Conservation (phyloP, 2,797 vertebrate genomes). For the Limosa lapponica region DNA sequence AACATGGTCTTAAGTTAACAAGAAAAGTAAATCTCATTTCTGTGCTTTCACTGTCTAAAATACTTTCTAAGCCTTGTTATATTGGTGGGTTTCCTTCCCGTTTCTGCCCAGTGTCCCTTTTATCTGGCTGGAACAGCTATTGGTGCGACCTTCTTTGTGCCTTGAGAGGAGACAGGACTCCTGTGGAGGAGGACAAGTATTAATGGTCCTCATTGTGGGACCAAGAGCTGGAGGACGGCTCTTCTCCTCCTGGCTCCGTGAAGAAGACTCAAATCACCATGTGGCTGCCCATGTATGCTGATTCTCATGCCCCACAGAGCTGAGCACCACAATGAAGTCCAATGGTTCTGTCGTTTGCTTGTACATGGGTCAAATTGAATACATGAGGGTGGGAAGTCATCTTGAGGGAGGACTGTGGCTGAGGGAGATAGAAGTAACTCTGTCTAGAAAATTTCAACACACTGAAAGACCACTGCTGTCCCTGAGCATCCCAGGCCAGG, state of each 20-base stretch:
- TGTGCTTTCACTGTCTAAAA: background rate
- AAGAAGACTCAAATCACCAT: background rate
- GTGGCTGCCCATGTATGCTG: rapidly evolving
- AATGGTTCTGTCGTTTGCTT: background rate
- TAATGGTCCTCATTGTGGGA: background rate
- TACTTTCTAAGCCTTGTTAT: background rate
- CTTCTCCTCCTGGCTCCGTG: background rate
- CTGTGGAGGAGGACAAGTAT: background rate
- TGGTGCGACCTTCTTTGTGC: background rate
- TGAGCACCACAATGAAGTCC: background rate
- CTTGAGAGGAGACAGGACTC: background rate
- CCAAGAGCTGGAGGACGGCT: background rate
- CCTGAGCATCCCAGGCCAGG: background rate
- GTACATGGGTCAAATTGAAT: background rate
- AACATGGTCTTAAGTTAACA: background rate
- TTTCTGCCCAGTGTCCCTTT: background rate
- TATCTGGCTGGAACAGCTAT: background rate
- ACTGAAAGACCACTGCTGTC: background rate
- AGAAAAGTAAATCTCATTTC: background rate
- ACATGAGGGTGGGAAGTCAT: background rate
- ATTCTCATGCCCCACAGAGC: background rate
- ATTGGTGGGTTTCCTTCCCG: background rate
- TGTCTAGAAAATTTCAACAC: background rate
- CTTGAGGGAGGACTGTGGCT: background rate
- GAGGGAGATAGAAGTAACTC: background rate